These are phyloP conservation scores for Pollimyrus isidori DNA, from an alignment of 2,113 vertebrate species.

Conservation along the genomic window DNA sequence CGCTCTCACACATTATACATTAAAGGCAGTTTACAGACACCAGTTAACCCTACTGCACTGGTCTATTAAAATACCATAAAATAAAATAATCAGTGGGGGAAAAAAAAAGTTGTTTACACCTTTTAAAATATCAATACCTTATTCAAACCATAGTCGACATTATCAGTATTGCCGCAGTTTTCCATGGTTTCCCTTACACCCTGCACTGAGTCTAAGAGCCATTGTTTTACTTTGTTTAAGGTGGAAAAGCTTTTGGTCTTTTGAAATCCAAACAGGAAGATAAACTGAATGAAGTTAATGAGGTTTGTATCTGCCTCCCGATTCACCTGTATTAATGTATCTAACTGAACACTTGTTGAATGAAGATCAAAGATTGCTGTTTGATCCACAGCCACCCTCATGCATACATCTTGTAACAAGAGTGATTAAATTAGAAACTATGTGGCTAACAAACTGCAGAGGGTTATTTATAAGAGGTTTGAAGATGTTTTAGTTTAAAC, in stretches of 20 bases:
- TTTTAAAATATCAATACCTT: neutral
- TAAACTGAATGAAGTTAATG: conserved; percentile 52
- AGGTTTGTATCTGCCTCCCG: conserved; percentile 35
- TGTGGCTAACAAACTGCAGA: neutral
- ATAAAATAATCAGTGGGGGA: neutral
- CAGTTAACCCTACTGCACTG: neutral
- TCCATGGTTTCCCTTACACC: neutral
- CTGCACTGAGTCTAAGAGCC: neutral
- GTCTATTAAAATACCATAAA: neutral
- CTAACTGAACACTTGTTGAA: neutral
- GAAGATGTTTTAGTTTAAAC: neutral
- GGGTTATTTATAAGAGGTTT: neutral
- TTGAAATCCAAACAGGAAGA: conserved; percentile 68
- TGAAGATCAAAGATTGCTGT: neutral
- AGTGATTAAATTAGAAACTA: neutral
- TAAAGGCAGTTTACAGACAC: neutral
- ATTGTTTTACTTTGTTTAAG: conserved; percentile 38
- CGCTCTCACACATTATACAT: neutral
- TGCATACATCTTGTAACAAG: neutral
- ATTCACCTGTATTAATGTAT: neutral
- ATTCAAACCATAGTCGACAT: neutral
- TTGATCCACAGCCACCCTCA: neutral
- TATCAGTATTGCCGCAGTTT: neutral
- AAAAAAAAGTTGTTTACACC: neutral
- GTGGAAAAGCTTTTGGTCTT: conserved; percentile 66